These are phyloP conservation scores for Leistus spinibarbis DNA, from an alignment of 2,888 invertebrate genomes.

Conservation along the genomic window DNA sequence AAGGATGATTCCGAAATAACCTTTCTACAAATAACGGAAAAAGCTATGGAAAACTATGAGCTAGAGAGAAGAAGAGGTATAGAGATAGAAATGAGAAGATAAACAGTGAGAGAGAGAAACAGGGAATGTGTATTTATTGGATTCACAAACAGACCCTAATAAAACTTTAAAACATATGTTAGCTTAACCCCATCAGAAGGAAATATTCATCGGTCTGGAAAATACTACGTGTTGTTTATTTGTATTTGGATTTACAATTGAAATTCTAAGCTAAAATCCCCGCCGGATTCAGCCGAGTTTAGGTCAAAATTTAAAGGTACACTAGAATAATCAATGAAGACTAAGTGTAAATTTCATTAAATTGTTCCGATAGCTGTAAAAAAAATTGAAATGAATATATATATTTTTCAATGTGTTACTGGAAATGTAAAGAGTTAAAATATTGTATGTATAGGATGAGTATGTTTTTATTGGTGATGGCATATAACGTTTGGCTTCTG, in stretches of 20 bases:
- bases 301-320: too few relatives aligned
- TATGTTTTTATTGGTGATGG: too few relatives aligned
- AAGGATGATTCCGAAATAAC: too few relatives aligned
- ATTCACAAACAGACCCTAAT: conserved; percentile 18
- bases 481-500: background rate
- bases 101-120: background rate
- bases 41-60: too few relatives aligned
- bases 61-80: background rate
- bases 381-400: too few relatives aligned
- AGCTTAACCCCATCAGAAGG: background rate
- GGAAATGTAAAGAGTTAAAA: too few relatives aligned
- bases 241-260: background rate
- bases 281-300: background rate
- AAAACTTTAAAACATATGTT: conserved; percentile 31
- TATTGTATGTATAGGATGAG: too few relatives aligned
- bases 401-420: too few relatives aligned
- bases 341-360: too few relatives aligned
- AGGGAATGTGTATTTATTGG: conserved; percentile 13
- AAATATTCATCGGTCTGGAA: conserved; percentile 33
- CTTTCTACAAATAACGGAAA: background rate
- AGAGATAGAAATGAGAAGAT: background rate
- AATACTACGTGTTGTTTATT: background rate
- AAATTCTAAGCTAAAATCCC: background rate
- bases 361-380: too few relatives aligned
- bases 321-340: too few relatives aligned